Conservation (phyloP, 2,797 vertebrate species). For the Lemur catta region DNA sequence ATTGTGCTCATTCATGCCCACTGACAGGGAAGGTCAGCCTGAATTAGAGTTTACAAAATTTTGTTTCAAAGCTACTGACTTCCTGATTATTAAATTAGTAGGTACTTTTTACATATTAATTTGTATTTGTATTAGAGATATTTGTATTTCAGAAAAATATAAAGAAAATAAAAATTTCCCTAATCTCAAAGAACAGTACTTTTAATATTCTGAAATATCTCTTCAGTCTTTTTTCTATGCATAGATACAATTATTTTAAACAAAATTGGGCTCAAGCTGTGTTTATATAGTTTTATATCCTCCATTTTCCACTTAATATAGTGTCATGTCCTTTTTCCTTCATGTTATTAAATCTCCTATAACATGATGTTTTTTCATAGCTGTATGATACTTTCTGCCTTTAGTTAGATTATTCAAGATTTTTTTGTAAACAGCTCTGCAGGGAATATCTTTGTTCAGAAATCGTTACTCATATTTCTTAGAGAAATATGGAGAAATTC, state of each 20-base stretch:
- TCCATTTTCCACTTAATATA: background rate
- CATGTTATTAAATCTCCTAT: background rate
- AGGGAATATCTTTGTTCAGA: background rate
- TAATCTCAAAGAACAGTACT: background rate
- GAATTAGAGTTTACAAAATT: background rate
- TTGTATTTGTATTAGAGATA: background rate
- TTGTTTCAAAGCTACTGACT: background rate
- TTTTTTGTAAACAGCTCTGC: background rate
- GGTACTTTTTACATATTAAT: background rate
- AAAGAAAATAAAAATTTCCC: background rate
- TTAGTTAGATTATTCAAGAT: background rate
- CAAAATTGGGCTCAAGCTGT: background rate
- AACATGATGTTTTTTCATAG: background rate
- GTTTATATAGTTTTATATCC: background rate
- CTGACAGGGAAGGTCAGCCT: background rate
- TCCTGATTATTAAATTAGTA: background rate
- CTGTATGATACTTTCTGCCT: background rate
- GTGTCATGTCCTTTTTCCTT: background rate
- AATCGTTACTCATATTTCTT: background rate
- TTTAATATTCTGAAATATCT: background rate
- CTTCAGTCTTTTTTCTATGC: background rate
- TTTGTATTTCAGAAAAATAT: background rate
- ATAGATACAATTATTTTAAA: background rate
- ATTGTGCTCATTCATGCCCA: fast-evolving
- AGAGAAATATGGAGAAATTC: background rate